Base-by-base conservation (phyloP, 2,888 invertebrate species). In the Phlogophora meticulosa region DNA sequence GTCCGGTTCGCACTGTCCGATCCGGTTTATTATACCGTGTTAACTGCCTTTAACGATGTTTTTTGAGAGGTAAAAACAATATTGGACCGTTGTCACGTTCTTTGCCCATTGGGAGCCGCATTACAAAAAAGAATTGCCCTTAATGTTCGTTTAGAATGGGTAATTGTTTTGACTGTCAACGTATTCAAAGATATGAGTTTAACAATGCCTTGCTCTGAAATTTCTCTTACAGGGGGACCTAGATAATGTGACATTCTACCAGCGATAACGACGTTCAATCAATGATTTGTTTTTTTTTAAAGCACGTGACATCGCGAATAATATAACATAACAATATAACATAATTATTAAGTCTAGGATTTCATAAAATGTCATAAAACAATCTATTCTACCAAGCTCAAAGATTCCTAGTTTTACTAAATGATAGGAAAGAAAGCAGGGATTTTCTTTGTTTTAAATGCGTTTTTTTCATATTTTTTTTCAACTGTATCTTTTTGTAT, bases 51-150 rank as follows among this genome's bases (percentile, higher is more conserved):
- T 70, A 72, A 75, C 72, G 71, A 67, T 79, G 81, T 78, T 79
- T 83, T 79, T 81, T 64, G 62, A 74, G 65, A 76, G 79, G 70
- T 76, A 81, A 81, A 82, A 83, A 82, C 79, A 83, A 82, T 82
- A 83, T 81, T 81, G 72, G 65, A 51, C 67, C 64, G 43, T 73
- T 72, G 71, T 79, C 83, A 79, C 76, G 76, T 78, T 76, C 70
- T 63, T 72, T 65, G 55, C 28, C 40, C 72, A 64, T 68, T 76
- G 69, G 53, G 52, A 45, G 59, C 45, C 40, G 53, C 57, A 49
- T 72, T 64, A 75, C 58, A 57, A 58, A 72, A 68, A 76, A 65
- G 40, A 64, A 68, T 68, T 82, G 52, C 61, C 38, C 38, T 69
- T 49, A 52, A 67, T 61, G 65, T 46, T 56, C 17, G 45, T 56